Evolutionary conservation across 2,888 invertebrate species (phyloP), one percentile per base, ranked within the genome.

Genomic region (Habroteleia sp.): DNA sequence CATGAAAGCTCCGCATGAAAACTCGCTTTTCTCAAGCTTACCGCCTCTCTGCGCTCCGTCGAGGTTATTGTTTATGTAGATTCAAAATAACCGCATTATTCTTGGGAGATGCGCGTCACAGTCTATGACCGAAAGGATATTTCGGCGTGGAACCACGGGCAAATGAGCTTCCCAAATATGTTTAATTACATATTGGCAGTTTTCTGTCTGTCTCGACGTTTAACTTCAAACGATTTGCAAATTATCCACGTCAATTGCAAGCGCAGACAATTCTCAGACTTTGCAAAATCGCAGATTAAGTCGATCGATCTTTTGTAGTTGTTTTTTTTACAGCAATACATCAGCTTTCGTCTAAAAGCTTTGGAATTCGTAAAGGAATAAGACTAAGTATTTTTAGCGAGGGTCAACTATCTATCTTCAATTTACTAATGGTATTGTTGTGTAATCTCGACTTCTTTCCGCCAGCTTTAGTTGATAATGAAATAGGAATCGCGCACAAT

Each of bases 51-150:
- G 42, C 46, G 41, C 23, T 14, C 27, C 7, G 5, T 35, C 48
- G 41, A 23, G 33, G 46, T 60, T 66, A 75, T 75, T 75, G 71
- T 71, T 71, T 71, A 77, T 73, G 72, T 41, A 65, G 60, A 62
- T 58, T 52, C 52, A 11, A 41, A 46, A 48, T 48, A 60, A 37
- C 60, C 27, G 14, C 35, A 23, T 14, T 16, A 37, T 17, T 37
- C 17, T 37, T n/a, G n/a, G n/a, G n/a, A n/a, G n/a, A n/a, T n/a
- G n/a, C n/a, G n/a, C n/a, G n/a, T n/a, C n/a, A n/a, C n/a, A n/a
- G n/a, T n/a, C n/a, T n/a, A n/a, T n/a, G n/a, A n/a, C n/a, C n/a
- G n/a, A n/a, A n/a, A n/a, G n/a, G n/a, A n/a, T n/a, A n/a, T n/a
- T n/a, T n/a, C n/a, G n/a, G n/a, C n/a, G n/a, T n/a, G n/a, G n/a